Base-by-base conservation (phyloP, 2,888 invertebrate genomes). In the Eupithecia inturbata region DNA sequence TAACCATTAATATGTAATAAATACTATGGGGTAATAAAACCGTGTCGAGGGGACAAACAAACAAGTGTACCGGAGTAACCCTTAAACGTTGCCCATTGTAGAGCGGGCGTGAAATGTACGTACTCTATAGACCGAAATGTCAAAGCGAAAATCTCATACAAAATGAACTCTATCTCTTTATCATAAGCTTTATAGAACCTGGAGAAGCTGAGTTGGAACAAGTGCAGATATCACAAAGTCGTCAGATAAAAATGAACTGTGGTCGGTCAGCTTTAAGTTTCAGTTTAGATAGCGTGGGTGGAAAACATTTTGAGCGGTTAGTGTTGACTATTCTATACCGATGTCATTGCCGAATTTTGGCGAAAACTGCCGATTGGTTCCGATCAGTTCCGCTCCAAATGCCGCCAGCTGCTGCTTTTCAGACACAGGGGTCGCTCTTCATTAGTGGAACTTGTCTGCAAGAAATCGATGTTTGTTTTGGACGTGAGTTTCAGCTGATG, bases 1-100 rank as follows among this genome's bases (percentile, higher is more conserved):
- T 94, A 94, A 94, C 94, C 93, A 94, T 94, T 94, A 94, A 94
- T 94, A 94, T 93, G 94, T 93, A 94, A 94, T 94, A 94, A 94
- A 94, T 94, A 93, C 92, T 92, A 91, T 90, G 90, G 94, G 92
- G 93, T 86, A 91, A 92, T 92, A 93, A 92, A 91, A 86, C 88
- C 88, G 87, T 91, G 89, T 88, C 88, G 88, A 87, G 92, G 93
- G 94, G 87, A 89, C 92, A 93, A 93, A 93, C 91, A 94, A 94
- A 94, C 94, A 94, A 94, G 94, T 93, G 93, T 88, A 90, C 84
- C 73, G 84, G 80, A 86, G 86, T 88, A 90, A 91, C 92, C 92
- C 91, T 90, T 91, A 90, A 91, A 91, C 87, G 87, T 85, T 85
- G 85, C 79, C 82, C 80, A 88, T 90, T 91, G 90, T 90, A 82